Conservation (phyloP, 2,888 invertebrate genomes). For the Adelphocoris suturalis region DNA sequence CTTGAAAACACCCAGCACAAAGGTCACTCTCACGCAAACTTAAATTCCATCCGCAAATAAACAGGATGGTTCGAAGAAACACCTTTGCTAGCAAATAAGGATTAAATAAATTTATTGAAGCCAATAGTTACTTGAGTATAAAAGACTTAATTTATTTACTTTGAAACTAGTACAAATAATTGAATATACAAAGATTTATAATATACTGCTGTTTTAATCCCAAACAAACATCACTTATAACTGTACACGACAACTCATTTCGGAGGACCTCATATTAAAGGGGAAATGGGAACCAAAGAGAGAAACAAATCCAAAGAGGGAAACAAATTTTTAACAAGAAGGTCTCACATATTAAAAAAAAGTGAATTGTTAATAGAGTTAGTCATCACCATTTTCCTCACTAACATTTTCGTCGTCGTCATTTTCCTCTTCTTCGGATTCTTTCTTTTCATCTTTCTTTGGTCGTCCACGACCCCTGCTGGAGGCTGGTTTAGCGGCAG, state of each 20-base stretch:
- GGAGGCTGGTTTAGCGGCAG: background rate
- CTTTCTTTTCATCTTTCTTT: conserved; percentile 49
- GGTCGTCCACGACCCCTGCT: conserved; percentile 35
- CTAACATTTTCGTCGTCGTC: conserved; percentile 15
- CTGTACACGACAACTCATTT: background rate
- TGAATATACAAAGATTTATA: conserved; percentile 22
- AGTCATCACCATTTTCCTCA: conserved; percentile 44
- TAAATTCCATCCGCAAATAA: too few species aligned
- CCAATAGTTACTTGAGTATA: background rate
- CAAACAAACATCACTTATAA: background rate
- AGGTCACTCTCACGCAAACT: too few species aligned
- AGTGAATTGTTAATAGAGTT: background rate
- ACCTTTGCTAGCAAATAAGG: too few species aligned
- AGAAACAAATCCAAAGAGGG: too few species aligned
- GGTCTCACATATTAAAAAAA: background rate
- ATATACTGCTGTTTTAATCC: background rate
- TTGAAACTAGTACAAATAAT: background rate
- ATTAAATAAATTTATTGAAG: too few species aligned
- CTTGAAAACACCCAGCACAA: too few species aligned
- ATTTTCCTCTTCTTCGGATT: conserved; percentile 56
- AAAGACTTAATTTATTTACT: conserved; percentile 3
- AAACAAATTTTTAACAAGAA: background rate
- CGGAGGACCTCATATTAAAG: background rate
- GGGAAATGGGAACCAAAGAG: too few species aligned
- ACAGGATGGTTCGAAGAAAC: too few species aligned